These are phyloP conservation scores for Sceloporus tristichus DNA, from an alignment of 2,113 vertebrate genomes.

Conservation along the genomic window DNA sequence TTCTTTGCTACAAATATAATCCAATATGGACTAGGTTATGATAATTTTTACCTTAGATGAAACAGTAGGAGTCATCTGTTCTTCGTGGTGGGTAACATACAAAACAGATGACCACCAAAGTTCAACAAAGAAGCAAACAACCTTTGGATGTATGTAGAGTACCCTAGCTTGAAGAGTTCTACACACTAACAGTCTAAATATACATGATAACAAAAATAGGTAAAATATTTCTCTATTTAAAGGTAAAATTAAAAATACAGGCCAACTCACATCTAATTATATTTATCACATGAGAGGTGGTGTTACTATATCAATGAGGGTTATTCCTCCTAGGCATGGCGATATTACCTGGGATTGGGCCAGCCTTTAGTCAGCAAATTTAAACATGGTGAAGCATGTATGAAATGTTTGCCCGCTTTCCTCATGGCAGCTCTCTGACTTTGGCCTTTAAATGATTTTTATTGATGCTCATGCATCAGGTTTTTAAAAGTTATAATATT, in stretches of 20 bases:
- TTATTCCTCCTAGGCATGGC: no score
- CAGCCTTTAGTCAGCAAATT: background rate
- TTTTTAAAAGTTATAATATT: background rate
- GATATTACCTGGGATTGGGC: no score
- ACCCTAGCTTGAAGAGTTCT: no score
- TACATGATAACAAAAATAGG: no score
- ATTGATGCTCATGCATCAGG: background rate
- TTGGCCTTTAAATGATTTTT: background rate
- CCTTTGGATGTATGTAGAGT: background rate
- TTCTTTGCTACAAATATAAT: background rate
- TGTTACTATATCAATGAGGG: no score
- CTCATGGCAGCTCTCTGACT: background rate
- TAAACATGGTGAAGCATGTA: background rate
- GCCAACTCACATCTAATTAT: no score
- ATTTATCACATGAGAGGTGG: no score
- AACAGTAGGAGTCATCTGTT: background rate
- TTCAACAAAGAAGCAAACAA: background rate
- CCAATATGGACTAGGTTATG: background rate
- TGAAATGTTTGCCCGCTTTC: background rate
- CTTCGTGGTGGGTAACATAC: background rate
- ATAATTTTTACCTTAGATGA: background rate
- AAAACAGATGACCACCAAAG: background rate
- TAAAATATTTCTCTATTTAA: no score
- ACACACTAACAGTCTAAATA: no score
- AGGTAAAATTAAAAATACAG: no score